Evolutionary conservation across 1,140 invertebrate genomes (phyloP).

Genomic region (Parasteatoda tepidariorum): DNA sequence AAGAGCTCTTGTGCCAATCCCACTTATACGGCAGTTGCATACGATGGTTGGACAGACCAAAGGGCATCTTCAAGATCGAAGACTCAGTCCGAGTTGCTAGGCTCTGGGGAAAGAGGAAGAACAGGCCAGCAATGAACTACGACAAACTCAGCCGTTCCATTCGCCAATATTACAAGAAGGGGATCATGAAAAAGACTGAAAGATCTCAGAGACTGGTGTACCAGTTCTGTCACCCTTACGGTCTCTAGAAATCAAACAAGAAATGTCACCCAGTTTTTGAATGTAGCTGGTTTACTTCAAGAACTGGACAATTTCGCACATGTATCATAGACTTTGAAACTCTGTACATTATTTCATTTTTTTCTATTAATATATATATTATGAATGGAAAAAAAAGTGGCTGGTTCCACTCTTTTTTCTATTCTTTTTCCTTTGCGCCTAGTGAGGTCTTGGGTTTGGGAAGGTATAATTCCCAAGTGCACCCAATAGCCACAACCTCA

Average conservation of each 20-base stretch:
- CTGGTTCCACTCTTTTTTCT: slow-evolving; percentile 23
- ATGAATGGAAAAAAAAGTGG: slow-evolving; percentile 11
- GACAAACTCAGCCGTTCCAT: slow-evolving; percentile 98
- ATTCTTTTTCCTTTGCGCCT: background rate
- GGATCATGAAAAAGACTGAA: slow-evolving; percentile 99
- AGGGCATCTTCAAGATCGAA: slow-evolving; percentile 99
- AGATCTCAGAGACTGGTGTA: slow-evolving; percentile 97
- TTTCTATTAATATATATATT: slow-evolving; percentile 44
- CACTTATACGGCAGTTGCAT: slow-evolving; percentile 91
- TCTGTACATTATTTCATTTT: slow-evolving; percentile 50
- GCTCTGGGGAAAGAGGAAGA: slow-evolving; percentile 97
- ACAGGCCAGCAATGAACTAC: slow-evolving; percentile 99
- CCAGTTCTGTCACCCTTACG: slow-evolving; percentile 97
- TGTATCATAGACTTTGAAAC: slow-evolving; percentile 40
- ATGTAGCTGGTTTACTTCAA: slow-evolving; percentile 32
- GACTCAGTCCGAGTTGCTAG: slow-evolving; percentile 95
- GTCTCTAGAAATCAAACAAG: slow-evolving; percentile 74
- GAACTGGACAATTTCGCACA: background rate
- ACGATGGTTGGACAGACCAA: slow-evolving; percentile 92
- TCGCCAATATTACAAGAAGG: slow-evolving; percentile 99
- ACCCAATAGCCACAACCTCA: slow-evolving; percentile 49
- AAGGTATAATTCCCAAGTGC: slow-evolving; percentile 54
- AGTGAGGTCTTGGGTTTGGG: slow-evolving; percentile 30
- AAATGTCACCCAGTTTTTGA: background rate
- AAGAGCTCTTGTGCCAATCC: slow-evolving; percentile 90